Base-by-base conservation (phyloP, 2,797 vertebrate genomes). In the Sebastes baramenuke region DNA sequence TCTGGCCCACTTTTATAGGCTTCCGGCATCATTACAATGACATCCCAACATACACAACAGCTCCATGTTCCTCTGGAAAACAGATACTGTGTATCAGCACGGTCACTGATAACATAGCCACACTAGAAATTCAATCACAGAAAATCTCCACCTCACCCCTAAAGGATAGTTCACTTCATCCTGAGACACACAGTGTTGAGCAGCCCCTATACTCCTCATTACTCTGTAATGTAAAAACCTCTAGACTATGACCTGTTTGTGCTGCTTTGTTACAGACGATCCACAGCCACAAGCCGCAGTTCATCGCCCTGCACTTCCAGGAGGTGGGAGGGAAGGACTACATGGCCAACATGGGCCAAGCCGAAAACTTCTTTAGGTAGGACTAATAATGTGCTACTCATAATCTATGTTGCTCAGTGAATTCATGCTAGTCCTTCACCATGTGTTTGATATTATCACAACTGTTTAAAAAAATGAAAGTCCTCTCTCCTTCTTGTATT, bases 251-350 rank as follows among this genome's bases (percentile, higher is more conserved):
- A 54, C n/a, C 54, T 77, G 2, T 75, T 30, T 85, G 49, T 20
- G 74, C 36, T 67, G 22, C 34, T 78, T 62, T 75, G 2, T 75
- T 60, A 60, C 87, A 97, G 96, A 95, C 93, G 3, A 91, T 97
- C 67, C 89, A 90, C 65, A 91, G 34, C 9, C 77, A 94, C 90
- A 94, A 93, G 81, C 95, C 96, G 0, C 88, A 90, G 70, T 97
- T 97, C 75, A 80, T 97, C 2, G 96, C 95, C 25, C 86, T 97
- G 83, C 96, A 97, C 83, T 96, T 96, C 75, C 96, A 97, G 91
- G 96, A 97, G 88, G 96, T 96, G 10, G 96, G 96, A 68, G 96
- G 96, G 62, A 97, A 97, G 81, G 93, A 96, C 81, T 97, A 96
- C 83, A 92, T 89, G 84, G 22, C 69, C 72, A 96, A 96, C 91